Evolutionary conservation across 2,888 invertebrate genomes (phyloP).

Genomic region (Dicyrtomina minuta): DNA sequence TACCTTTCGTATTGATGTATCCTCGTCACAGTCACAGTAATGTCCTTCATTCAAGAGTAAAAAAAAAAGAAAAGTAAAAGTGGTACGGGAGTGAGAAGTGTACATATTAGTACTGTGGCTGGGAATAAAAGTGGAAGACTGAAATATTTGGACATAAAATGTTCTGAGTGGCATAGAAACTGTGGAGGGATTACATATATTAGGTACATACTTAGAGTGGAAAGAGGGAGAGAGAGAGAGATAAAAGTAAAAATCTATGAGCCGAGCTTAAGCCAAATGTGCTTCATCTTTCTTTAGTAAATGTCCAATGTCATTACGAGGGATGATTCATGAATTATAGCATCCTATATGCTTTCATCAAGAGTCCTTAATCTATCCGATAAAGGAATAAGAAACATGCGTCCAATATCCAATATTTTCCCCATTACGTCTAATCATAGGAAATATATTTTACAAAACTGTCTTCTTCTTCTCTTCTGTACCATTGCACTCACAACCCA

Average conservation of each 20-base stretch:
- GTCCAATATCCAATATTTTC: conserved; percentile 23
- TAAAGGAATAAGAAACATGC: conserved; percentile 18
- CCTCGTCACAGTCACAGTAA: too few species aligned
- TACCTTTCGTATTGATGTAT: too few species aligned
- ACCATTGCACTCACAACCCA: background rate
- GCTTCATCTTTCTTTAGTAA: conserved; percentile 11
- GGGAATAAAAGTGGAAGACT: too few species aligned
- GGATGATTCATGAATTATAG: conserved; percentile 29
- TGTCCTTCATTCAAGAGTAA: too few species aligned
- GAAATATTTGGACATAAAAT: too few species aligned
- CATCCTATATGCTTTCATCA: conserved; percentile 16
- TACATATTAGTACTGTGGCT: too few species aligned
- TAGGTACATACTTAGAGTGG: background rate
- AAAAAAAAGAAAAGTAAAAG: too few species aligned
- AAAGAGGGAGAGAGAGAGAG: background rate
- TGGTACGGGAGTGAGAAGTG: too few species aligned
- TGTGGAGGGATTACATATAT: background rate
- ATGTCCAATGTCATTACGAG: conserved; percentile 14
- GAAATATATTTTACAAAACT: background rate
- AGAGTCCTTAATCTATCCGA: conserved; percentile 22
- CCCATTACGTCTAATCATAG: conserved; percentile 18
- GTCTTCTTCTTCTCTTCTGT: too few species aligned
- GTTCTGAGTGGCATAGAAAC: too few species aligned
- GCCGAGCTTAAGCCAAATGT: conserved; percentile 19
- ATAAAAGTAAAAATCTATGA: conserved; percentile 6